Conservation (phyloP, 2,888 invertebrate genomes). For the Scaeva pyrastri region DNA sequence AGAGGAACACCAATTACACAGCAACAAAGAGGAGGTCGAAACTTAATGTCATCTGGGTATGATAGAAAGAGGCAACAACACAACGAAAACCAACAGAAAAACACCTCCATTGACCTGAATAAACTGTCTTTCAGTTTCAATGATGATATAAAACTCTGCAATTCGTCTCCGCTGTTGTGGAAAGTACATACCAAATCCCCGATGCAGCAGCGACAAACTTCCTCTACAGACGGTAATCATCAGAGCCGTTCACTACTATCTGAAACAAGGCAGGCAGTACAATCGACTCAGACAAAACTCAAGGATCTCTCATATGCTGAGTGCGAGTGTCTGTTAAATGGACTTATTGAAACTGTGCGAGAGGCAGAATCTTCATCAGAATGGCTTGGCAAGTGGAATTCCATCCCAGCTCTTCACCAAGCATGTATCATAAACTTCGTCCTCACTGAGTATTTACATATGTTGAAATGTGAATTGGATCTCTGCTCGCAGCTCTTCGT, state of each 20-base stretch:
- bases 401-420: conserved; percentile 77
- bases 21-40: conserved; percentile 9
- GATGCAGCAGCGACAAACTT: conserved; percentile 46
- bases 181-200: conserved; percentile 77
- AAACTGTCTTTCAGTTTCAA: conserved; percentile 79
- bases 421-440: conserved; percentile 78
- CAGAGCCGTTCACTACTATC: conserved; percentile 18
- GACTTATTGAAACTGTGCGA: conserved; percentile 79
- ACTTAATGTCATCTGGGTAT: conserved; percentile 40
- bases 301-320: conserved; percentile 61
- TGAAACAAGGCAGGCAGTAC: conserved; percentile 8
- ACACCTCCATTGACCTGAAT: conserved; percentile 79
- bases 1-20: conserved; percentile 56
- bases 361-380: conserved; percentile 58
- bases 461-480: conserved; percentile 77
- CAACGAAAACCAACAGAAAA: conserved; percentile 76
- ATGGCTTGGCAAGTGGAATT: conserved; percentile 77
- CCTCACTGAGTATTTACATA: conserved; percentile 80
- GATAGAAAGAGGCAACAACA: conserved; percentile 45
- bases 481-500: conserved; percentile 79
- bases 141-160: conserved; percentile 79
- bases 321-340: conserved; percentile 78
- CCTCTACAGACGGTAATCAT: conserved; percentile 23
- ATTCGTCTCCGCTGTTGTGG: conserved; percentile 79
- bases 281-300: not conserved